Percentiles rank a stretch among this genome's conserved stretches.
Conservation (phyloP, 2,113 vertebrate species). For the Halcyon malimbica region DNA sequence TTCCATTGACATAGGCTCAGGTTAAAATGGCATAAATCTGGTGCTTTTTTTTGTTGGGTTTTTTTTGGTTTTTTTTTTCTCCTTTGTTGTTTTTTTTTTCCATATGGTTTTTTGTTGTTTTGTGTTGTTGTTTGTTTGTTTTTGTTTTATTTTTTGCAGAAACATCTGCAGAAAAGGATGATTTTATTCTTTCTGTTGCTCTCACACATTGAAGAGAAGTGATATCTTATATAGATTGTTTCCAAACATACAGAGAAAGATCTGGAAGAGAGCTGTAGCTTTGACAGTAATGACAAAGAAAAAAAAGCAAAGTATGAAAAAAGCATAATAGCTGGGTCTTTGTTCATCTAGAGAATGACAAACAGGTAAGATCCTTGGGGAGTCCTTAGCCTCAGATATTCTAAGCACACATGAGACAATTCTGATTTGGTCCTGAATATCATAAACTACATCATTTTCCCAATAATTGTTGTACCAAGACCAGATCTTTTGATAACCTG, state of each 20-base stretch:
- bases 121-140: too few species aligned
- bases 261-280: neutral
- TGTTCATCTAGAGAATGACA: neutral
- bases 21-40: conserved; percentile 9
- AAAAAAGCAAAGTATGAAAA: neutral
- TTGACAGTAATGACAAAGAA: neutral
- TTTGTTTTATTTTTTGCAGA: neutral
- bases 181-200: neutral
- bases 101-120: neutral
- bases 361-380: neutral
- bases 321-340: neutral
- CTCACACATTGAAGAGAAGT: neutral
- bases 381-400: neutral
- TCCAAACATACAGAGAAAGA: neutral
- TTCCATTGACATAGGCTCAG: neutral
- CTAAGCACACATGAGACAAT: neutral
- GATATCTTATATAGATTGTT: neutral
- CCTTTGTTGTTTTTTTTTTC: neutral
- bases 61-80: neutral
- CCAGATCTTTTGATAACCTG: neutral
- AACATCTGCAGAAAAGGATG: neutral
- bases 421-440: neutral
- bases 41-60: neutral
- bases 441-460: neutral
- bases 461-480: neutral